Conservation (phyloP, 23 tunicate genomes). For the Phallusia fumigata region DNA sequence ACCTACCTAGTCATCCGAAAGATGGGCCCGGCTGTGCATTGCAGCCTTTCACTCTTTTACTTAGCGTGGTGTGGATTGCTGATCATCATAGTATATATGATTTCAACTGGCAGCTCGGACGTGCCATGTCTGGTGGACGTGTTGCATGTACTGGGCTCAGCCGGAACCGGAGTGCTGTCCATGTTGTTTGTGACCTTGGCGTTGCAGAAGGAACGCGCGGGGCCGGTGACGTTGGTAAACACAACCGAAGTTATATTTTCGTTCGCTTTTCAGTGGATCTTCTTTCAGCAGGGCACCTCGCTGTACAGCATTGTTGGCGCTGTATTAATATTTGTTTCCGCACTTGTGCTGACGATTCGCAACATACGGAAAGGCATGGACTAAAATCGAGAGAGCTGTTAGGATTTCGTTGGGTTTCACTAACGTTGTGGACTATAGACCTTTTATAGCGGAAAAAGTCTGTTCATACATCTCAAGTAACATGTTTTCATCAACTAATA, state of each 20-base stretch:
- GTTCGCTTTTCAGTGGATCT: slow-evolving; percentile 20
- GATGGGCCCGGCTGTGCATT: slow-evolving; percentile 28
- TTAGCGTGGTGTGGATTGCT: slow-evolving; percentile 13
- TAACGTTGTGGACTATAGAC: too few relatives aligned
- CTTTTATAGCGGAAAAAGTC: too few relatives aligned
- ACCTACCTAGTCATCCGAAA: slow-evolving; percentile 13
- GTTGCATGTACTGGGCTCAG: slow-evolving; percentile 10
- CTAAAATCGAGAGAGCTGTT: too few relatives aligned
- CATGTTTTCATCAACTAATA: too few relatives aligned
- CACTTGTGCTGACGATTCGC: background rate
- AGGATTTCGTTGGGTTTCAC: too few relatives aligned
- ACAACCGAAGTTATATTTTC: slow-evolving; percentile 37
- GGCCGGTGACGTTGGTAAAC: slow-evolving; percentile 25
- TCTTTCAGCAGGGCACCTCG: slow-evolving; percentile 14
- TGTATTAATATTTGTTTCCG: slow-evolving; percentile 8
- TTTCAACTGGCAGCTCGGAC: background rate
- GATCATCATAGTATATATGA: slow-evolving; percentile 1
- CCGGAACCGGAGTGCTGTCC: background rate
- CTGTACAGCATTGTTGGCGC: slow-evolving; percentile 27
- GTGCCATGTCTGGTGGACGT: slow-evolving; percentile 17
- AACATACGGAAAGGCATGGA: background rate
- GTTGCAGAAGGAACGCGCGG: slow-evolving; percentile 33
- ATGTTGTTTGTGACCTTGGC: slow-evolving; percentile 22
- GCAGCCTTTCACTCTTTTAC: slow-evolving; percentile 24
- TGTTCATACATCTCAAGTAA: too few relatives aligned